A percentile compares a stretch with the other conserved stretches of the same genome.
These are phyloP conservation scores for Silvanus unidentatus DNA, from an alignment of 2,888 invertebrate genomes.

Conservation along the genomic window DNA sequence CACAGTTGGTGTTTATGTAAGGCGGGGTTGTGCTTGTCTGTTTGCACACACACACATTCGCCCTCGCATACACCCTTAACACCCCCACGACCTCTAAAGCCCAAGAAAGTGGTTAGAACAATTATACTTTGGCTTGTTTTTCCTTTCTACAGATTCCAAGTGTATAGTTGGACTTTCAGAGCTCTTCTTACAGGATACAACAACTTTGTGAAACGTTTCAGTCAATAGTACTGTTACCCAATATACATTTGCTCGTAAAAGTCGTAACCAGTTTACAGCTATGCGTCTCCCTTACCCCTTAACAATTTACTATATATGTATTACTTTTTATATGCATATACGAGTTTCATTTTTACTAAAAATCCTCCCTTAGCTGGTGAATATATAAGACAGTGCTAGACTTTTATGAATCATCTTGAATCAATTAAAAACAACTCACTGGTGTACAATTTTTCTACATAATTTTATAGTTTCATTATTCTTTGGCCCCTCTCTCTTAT, in stretches of 20 bases:
- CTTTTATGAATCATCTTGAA: too few relatives aligned
- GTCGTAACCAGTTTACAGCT: constrained; percentile 20
- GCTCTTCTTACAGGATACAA: constrained; percentile 17
- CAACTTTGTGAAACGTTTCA: constrained; percentile 18
- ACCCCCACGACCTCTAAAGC: constrained; percentile 9
- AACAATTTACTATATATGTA: constrained; percentile 7
- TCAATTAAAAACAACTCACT: too few relatives aligned
- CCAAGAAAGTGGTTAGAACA: constrained; percentile 31
- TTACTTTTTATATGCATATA: constrained; percentile 10
- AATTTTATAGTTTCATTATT: too few relatives aligned
- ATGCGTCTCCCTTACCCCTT: constrained; percentile 11
- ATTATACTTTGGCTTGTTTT: constrained; percentile 31
- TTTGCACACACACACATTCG: constrained; percentile 25
- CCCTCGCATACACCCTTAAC: constrained; percentile 13
- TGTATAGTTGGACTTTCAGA: constrained; percentile 18
- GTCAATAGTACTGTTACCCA: constrained; percentile 22
- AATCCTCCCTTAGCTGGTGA: too few relatives aligned
- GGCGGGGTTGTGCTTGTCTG: constrained; percentile 27
- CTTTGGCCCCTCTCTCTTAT: too few relatives aligned
- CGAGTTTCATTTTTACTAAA: constrained; percentile 1
- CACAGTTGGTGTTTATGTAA: constrained; percentile 36
- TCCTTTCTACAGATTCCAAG: constrained; percentile 24
- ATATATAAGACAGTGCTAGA: too few relatives aligned
- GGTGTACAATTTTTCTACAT: too few relatives aligned
- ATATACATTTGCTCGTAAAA: constrained; percentile 16